Evolutionary conservation across 2,888 invertebrate genomes (phyloP).

Genomic region (Trichacis sp.): DNA sequence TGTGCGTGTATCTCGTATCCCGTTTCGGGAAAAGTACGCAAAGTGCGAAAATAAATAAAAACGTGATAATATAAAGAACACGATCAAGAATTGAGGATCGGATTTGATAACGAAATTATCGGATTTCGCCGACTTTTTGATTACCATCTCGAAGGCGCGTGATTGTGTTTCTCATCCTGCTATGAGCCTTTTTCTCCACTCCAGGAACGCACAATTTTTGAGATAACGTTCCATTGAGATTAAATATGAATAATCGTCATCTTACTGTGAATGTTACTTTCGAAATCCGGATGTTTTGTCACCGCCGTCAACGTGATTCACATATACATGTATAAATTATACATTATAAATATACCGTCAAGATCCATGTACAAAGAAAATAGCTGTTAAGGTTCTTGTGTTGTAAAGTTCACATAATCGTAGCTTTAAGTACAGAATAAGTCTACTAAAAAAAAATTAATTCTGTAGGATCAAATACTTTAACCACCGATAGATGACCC

Average conservation of each 20-base stretch:
- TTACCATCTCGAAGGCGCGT: neutral
- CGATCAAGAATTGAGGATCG: conserved; percentile 15
- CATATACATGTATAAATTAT: conserved; percentile 42
- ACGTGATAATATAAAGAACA: conserved; percentile 8
- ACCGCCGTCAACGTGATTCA: conserved; percentile 36
- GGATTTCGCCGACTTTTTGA: neutral
- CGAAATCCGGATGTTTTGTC: neutral
- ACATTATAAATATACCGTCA: conserved; percentile 48
- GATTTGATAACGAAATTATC: conserved; percentile 25
- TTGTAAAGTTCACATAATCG: conserved; percentile 69
- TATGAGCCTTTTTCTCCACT: conserved; percentile 1
- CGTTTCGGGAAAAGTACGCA: conserved; percentile 28
- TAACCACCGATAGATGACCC: conserved; percentile 65
- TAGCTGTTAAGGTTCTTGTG: conserved; percentile 67
- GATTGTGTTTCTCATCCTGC: neutral
- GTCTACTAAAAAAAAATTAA: conserved; percentile 60
- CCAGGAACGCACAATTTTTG: conserved; percentile 35
- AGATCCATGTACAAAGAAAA: conserved; percentile 69
- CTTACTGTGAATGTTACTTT: neutral
- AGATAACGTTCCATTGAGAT: conserved; percentile 12
- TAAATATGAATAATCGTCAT: conserved; percentile 14
- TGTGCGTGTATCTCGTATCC: conserved; percentile 58
- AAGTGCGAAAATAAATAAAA: conserved; percentile 41
- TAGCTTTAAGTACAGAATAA: conserved; percentile 66
- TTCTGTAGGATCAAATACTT: conserved; percentile 60